Base-by-base conservation (phyloP, 2,888 invertebrate species). In the Allacma fusca region DNA sequence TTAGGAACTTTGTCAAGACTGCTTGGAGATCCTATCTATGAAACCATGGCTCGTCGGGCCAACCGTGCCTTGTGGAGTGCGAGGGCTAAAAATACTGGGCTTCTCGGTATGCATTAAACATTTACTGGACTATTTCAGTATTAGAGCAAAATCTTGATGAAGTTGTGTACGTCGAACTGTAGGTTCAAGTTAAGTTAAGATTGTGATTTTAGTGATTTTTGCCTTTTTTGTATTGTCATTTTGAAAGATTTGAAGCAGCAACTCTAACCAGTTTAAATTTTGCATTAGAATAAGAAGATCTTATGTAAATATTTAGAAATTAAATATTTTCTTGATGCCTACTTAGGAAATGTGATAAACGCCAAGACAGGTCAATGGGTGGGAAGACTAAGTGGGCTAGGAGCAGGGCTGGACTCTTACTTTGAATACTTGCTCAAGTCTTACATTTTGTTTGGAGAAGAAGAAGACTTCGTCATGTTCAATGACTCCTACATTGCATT, bases 301-400 rank as follows among this genome's bases (percentile, higher is more conserved):
- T n/a, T n/a, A n/a, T n/a, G n/a, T n/a, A n/a, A n/a, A n/a, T n/a
- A n/a, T n/a, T n/a, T n/a, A n/a, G n/a, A n/a, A n/a, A n/a, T n/a
- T n/a, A n/a, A n/a, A n/a, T n/a, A 29, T 57, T 78, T 16, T 59
- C n/a, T 29, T 26, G n/a, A n/a, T n/a, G 28, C 57, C 13, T 5
- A 2, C 34, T 16, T 82, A 89, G 90, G 91, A 12, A 91, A 90
- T 86, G 88, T 89, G 12, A 88, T 91, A 70, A 89, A 91, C 85
- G 89, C 90, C n/a, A 88, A 90, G 84, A 90, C 90, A 44, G 91
- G 91, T 19, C 87, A 89, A 83, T 91, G 91, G 91, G 85, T 88
- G 16, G 89, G 90, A 13, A 85, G 87, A 65, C 86, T 90, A 85
- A 89, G 89, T 85, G 91, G 91, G 1, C 85, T 91, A 5, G 91